Conservation (phyloP, 1,140 invertebrate species). For the Chrysopa pallens region DNA sequence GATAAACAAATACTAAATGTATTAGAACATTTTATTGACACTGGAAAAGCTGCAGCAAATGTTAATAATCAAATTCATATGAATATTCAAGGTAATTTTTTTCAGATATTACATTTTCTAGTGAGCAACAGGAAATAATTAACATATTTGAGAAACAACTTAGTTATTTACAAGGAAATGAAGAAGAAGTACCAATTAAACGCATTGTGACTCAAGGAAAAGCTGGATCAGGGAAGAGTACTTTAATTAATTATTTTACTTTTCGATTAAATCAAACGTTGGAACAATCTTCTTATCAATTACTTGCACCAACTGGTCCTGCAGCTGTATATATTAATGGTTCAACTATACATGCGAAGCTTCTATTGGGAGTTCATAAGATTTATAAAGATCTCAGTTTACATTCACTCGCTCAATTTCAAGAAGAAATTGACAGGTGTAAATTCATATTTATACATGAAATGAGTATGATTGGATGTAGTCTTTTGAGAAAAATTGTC, state of each 20-base stretch:
- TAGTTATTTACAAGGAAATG: neutral
- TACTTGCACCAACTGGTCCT: neutral
- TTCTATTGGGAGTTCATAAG: neutral
- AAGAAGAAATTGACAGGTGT: too few species aligned
- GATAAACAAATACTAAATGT: too few species aligned
- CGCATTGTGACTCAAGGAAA: neutral
- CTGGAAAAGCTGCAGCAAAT: too few species aligned
- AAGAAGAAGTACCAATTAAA: neutral
- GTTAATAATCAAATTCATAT: too few species aligned
- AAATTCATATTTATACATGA: too few species aligned
- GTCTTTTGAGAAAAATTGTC: too few species aligned
- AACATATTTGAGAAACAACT: neutral
- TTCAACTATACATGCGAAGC: neutral
- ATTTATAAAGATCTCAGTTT: neutral
- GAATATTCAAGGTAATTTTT: too few species aligned
- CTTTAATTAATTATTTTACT: neutral
- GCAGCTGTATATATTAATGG: neutral
- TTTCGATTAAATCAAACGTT: neutral
- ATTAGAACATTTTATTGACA: too few species aligned
- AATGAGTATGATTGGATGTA: too few species aligned
- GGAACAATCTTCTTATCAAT: neutral
- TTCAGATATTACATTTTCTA: too few species aligned
- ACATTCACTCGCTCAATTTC: neutral
- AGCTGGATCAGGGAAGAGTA: neutral
- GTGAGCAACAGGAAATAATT: neutral